Base-by-base conservation (phyloP, 2,888 invertebrate genomes). In the Invenusta paracnida region DNA sequence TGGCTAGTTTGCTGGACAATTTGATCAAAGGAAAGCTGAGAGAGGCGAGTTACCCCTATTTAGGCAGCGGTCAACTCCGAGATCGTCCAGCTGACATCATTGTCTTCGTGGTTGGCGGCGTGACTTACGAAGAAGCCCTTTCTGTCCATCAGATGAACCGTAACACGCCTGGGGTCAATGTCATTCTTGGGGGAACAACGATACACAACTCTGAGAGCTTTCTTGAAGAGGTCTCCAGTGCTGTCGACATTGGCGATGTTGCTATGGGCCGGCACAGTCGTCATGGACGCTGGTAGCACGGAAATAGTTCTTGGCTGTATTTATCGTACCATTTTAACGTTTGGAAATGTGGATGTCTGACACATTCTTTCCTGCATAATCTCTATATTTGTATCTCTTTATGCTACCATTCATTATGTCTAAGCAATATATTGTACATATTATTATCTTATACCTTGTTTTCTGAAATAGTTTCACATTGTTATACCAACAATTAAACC, bases 101-200 rank as follows among this genome's bases (percentile, higher is more conserved):
- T 83, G 94, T 98, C 28, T 99, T 99, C 90, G 94, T 98, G 81
- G 94, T 99, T 86, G 99, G 99, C 0, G 99, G 99, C 17, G 94
- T 95, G 67, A 99, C 99, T 0, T 99, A 97, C 91, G 98, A 98
- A 91, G 99, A 99, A 92, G 94, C 97, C 0, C 92, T 95, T 27
- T 94, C 95, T 48, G 95, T 98, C 0, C 94, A 97, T 91, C 90
- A 89, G 82, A 90, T 98, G 85, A 96, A 96, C 90, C 93, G 93
- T 89, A 93, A 93, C 83, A 94, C 95, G 90, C 89, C 90, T 31
- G 94, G 94, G 1, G 94, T 94, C 48, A 94, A 94, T 88, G 94
- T 97, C 25, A 93, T 97, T 86, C 92, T 98, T 0, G 98, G 98
- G 5, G 96, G 96, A n/a, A 96, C 96, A 0, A 94, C 94, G 0